Conservation (phyloP, 2,797 vertebrate species). For the Myripristis jacobus region DNA sequence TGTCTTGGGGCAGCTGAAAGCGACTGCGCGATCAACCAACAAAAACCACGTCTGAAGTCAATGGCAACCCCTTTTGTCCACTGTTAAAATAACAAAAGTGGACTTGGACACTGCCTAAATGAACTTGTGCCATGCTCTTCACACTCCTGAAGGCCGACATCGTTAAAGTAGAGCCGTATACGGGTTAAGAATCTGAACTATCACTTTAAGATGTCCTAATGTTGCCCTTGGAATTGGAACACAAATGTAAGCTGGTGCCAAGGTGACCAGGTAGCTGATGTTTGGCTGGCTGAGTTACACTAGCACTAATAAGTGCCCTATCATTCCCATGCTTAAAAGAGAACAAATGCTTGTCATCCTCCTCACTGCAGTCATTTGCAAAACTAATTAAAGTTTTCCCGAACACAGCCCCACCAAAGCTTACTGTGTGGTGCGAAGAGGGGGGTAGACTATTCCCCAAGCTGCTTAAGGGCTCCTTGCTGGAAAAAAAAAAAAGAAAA, state of each 20-base stretch:
- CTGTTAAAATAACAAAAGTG: no score
- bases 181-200: no score
- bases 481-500: neutral
- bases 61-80: no score
- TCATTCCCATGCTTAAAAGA: conserved; percentile 40
- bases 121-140: no score
- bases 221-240: neutral
- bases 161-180: no score
- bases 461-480: conserved; percentile 51
- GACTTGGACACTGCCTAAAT: no score
- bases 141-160: no score
- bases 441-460: conserved; percentile 22
- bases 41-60: no score
- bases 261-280: conserved; percentile 44
- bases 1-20: no score
- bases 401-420: conserved; percentile 56
- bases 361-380: conserved; percentile 65
- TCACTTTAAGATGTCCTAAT: conserved; percentile 26
- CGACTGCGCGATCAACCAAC: no score
- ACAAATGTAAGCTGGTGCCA: conserved; percentile 12
- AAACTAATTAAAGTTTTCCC: conserved; percentile 76
- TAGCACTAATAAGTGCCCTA: conserved; percentile 12
- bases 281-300: conserved; percentile 31
- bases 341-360: conserved; percentile 53
- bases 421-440: conserved; percentile 32